Conservation (phyloP, 2,888 invertebrate genomes). For the Polietes domitor region DNA sequence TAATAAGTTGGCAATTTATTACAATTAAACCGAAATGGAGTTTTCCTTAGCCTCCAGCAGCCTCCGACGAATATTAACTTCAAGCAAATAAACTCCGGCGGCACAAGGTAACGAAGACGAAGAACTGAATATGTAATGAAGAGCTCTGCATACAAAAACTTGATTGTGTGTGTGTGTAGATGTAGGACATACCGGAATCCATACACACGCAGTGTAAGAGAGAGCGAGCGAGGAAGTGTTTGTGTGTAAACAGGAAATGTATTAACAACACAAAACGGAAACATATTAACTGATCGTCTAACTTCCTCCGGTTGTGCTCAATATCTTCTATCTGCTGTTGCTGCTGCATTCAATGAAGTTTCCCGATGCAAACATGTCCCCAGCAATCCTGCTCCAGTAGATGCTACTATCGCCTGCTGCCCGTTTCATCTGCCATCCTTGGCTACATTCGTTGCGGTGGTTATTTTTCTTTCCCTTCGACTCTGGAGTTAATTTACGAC, state of each 20-base stretch:
- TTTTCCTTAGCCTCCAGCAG: slow-evolving; percentile 20
- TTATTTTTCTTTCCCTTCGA: slow-evolving; percentile 44
- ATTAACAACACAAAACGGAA: slow-evolving; percentile 79
- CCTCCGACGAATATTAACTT: slow-evolving; percentile 5
- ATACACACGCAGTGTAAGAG: background rate
- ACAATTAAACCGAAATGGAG: slow-evolving; percentile 62
- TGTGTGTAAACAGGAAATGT: slow-evolving; percentile 75
- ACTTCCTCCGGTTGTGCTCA: slow-evolving; percentile 64
- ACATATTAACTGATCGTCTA: slow-evolving; percentile 77
- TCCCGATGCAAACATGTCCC: slow-evolving; percentile 18
- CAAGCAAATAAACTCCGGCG: background rate
- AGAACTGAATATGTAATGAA: background rate
- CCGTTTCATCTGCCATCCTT: slow-evolving; percentile 37
- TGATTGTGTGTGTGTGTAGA: background rate
- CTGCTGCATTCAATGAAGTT: slow-evolving; percentile 33
- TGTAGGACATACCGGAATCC: background rate
- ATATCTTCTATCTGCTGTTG: slow-evolving; percentile 23
- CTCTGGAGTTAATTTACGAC: slow-evolving; percentile 76
- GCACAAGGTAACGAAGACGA: background rate
- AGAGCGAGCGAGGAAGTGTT: background rate
- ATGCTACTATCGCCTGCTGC: background rate
- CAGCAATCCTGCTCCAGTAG: background rate
- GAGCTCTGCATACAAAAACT: background rate
- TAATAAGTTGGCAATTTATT: slow-evolving; percentile 66
- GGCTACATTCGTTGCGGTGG: slow-evolving; percentile 38